Evolutionary conservation across 2,113 vertebrate species (phyloP).

Genomic region (Ciconia maguari): DNA sequence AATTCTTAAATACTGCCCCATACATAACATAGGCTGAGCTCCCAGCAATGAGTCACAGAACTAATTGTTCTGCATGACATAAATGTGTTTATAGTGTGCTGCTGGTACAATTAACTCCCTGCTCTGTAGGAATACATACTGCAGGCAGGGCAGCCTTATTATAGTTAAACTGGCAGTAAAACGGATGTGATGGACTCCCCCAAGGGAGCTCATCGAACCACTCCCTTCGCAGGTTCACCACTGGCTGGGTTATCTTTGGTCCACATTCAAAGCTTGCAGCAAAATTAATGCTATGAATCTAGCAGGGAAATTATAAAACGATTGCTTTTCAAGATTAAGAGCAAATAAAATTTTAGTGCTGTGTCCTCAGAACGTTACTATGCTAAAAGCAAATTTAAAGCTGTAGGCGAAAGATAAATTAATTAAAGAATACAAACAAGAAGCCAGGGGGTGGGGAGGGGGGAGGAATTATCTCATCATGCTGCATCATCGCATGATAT

Average conservation of each 20-base stretch:
- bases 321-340: conserved; percentile 10
- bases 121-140: background rate
- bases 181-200: background rate
- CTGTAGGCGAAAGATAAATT: background rate
- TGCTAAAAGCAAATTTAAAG: background rate
- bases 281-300: background rate
- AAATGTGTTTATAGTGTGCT: background rate
- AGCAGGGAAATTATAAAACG: background rate
- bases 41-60: background rate
- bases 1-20: background rate
- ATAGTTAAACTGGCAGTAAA: background rate
- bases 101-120: background rate
- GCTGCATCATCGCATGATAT: background rate
- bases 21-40: background rate
- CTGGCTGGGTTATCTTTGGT: background rate
- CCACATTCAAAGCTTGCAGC: background rate
- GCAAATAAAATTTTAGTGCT: background rate
- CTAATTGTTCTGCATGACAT: background rate
- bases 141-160: background rate
- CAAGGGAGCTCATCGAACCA: background rate
- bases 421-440: conserved; percentile 26
- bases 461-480: background rate
- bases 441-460: background rate
- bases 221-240: background rate
- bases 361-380: conserved; percentile 2